phyloP scores from a whole-genome alignment of 2,797 vertebrate species.

The Ambastaia sidthimunki region DNA sequence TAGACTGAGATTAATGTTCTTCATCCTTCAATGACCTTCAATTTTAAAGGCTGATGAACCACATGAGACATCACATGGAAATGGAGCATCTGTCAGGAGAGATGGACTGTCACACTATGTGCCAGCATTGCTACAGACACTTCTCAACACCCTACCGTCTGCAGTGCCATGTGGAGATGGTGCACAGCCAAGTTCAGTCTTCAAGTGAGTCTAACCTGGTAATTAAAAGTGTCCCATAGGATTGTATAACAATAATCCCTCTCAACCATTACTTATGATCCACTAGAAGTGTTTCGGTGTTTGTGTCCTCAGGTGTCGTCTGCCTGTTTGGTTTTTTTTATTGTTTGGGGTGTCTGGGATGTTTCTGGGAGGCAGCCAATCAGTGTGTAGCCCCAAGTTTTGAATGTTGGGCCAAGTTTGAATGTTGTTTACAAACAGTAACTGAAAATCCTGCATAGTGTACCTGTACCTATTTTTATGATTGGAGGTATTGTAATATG shows the following conservation, averaged over 20 bases:
- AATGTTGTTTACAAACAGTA: no score
- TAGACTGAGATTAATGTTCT: neutral
- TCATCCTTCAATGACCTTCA: neutral
- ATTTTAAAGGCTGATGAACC: constrained; percentile 87
- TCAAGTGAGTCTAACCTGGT: constrained; percentile 74
- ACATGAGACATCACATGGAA: constrained; percentile 85
- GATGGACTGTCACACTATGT: constrained; percentile 76
- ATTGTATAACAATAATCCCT: no score
- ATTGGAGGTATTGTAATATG: neutral
- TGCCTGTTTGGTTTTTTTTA: no score
- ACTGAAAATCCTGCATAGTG: no score
- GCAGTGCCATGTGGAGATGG: constrained; percentile 87
- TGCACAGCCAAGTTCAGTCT: constrained; percentile 82
- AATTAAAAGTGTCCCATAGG: neutral
- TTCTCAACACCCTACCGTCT: constrained; percentile 84
- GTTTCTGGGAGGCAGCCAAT: no score
- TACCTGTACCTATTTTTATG: neutral
- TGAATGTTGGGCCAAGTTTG: no score
- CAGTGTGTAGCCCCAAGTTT: no score
- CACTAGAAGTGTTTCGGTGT: no score
- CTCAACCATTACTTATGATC: no score
- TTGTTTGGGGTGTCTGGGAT: no score
- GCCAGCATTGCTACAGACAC: constrained; percentile 87
- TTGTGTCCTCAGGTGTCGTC: no score
- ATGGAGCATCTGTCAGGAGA: constrained; percentile 77